phyloP scores from a whole-genome alignment of 37 sponge, comb jelly and placozoan genomes.

The Lycopodina hypogea region DNA sequence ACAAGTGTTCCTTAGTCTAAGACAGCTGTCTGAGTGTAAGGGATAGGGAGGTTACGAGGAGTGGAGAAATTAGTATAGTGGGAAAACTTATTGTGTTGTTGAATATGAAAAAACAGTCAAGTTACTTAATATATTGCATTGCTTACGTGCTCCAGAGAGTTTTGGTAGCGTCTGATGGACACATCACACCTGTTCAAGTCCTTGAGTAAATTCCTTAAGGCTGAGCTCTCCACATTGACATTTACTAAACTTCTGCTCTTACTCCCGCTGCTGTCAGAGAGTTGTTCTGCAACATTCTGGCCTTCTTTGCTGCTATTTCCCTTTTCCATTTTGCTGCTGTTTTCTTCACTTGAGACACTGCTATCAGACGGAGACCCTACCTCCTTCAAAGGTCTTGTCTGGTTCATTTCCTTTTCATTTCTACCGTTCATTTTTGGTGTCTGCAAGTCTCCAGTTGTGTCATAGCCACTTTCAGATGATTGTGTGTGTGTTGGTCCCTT shows the following conservation, averaged over 20 bases:
- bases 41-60: too few relatives aligned
- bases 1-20: too few relatives aligned
- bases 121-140: too few relatives aligned
- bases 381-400: too few relatives aligned
- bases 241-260: background rate
- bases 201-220: slow-evolving; percentile 44
- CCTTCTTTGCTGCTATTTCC: background rate
- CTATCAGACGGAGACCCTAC: background rate
- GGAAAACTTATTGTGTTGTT: too few relatives aligned
- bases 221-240: background rate
- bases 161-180: slow-evolving; percentile 49
- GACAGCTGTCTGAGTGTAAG: too few relatives aligned
- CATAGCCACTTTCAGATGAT: slow-evolving; percentile 38
- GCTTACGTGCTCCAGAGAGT: slow-evolving; percentile 46
- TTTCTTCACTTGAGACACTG: background rate
- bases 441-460: slow-evolving; percentile 20
- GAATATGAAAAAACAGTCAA: too few relatives aligned
- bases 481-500: background rate
- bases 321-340: background rate
- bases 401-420: background rate
- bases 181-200: slow-evolving; percentile 70
- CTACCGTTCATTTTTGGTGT: background rate
- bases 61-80: too few relatives aligned
- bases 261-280: background rate
- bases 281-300: too few relatives aligned